Conservation (phyloP, 1,140 invertebrate species). For the Neodiprion lecontei region DNA sequence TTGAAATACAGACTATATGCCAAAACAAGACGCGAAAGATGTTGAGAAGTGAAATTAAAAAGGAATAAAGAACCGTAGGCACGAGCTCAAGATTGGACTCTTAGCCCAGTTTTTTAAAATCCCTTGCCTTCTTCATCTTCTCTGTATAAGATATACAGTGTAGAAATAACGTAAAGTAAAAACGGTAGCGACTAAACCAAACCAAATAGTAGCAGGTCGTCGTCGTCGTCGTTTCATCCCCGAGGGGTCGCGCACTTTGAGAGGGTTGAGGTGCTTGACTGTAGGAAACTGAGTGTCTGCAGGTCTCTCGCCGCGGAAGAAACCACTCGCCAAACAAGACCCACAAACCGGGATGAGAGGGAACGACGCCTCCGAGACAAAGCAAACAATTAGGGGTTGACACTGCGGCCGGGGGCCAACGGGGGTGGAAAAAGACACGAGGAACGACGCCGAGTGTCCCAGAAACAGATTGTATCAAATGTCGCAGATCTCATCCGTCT, state of each 20-base stretch:
- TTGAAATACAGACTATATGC: too few species aligned
- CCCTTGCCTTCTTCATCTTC: too few species aligned
- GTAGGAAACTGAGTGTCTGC: background rate
- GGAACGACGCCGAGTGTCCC: background rate
- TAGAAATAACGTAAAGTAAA: constrained; percentile 23
- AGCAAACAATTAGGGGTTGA: constrained; percentile 20
- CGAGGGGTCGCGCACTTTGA: background rate
- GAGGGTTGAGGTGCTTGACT: too few species aligned
- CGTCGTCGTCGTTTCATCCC: too few species aligned
- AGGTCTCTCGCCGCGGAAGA: constrained; percentile 4
- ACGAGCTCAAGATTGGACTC: too few species aligned
- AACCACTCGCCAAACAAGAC: constrained; percentile 18
- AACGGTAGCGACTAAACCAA: constrained; percentile 37
- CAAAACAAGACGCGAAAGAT: too few species aligned
- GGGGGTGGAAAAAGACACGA: too few species aligned
- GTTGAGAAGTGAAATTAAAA: too few species aligned
- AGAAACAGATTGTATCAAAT: background rate
- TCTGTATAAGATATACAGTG: too few species aligned
- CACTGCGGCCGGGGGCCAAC: background rate
- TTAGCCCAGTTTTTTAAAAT: too few species aligned
- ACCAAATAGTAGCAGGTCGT: constrained; percentile 14
- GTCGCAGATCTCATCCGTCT: background rate
- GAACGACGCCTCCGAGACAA: constrained; percentile 12
- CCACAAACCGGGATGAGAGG: background rate
- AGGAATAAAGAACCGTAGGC: too few species aligned